Percentiles rank a stretch among this genome's conserved stretches.
Evolutionary conservation across 1,140 invertebrate species (phyloP).

Genomic region (Alviniconcha marisindica): DNA sequence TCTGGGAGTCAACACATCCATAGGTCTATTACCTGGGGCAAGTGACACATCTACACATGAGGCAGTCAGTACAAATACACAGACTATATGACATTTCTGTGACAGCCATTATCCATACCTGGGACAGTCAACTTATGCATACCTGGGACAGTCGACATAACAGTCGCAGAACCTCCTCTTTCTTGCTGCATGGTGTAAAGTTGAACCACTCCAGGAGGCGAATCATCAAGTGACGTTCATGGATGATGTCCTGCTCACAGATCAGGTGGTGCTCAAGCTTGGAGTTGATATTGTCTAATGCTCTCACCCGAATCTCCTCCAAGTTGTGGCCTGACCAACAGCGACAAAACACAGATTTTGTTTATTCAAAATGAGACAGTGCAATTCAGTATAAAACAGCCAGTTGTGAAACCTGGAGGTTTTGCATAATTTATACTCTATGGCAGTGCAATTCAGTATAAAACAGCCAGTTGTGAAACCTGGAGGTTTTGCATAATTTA

Average conservation of each 20-base stretch:
- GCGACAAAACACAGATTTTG: not conserved
- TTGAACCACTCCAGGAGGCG: conserved; percentile 75
- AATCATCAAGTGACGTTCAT: conserved; percentile 73
- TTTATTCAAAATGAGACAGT: not conserved
- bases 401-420: too few relatives aligned
- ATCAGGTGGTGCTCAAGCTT: conserved; percentile 73
- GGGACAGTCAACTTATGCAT: conserved; percentile 15
- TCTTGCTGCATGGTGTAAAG: conserved; percentile 64
- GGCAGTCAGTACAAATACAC: not conserved
- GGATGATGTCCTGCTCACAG: conserved; percentile 72
- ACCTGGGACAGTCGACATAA: conserved; percentile 70
- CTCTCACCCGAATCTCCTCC: conserved; percentile 73
- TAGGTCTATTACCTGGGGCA: not conserved
- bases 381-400: too few relatives aligned
- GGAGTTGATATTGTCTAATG: conserved; percentile 72
- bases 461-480: too few relatives aligned
- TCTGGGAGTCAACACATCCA: too few relatives aligned
- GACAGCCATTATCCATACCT: too few relatives aligned
- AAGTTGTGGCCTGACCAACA: conserved; percentile 69
- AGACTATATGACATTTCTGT: too few relatives aligned
- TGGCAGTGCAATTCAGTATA: too few relatives aligned
- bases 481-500: too few relatives aligned
- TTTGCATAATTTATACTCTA: too few relatives aligned
- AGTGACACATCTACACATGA: not conserved
- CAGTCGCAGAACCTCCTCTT: conserved; percentile 65